Evolutionary conservation across 2,113 vertebrate species (phyloP), one percentile per base, ranked within the genome.

Genomic region (Macquaria ambigua): DNA sequence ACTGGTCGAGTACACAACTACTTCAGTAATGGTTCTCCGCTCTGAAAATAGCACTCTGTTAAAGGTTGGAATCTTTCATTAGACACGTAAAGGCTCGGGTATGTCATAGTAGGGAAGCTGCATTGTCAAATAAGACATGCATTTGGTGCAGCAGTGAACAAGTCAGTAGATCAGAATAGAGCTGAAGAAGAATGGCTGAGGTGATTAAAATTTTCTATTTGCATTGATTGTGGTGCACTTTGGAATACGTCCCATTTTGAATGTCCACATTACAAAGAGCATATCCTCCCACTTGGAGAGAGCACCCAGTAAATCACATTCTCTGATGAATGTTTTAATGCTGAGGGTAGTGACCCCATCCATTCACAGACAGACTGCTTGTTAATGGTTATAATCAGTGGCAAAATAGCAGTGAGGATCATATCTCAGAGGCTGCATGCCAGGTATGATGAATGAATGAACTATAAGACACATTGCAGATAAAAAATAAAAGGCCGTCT

Each of bases 311-410:
- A 63, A 82, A 89, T 84, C 73, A 62, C 9, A 62, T 74, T 74
- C 34, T 16, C 77, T 82, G 84, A 82, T 90, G 80, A 80, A 77
- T 74, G 66, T 67, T 74, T 87, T 81, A 82, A 86, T 52, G 53
- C 63, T 5, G 66, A 83, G 55, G 68, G 63, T 73, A 39, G 55
- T 53, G 82, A 90, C 76, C 83, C 58, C 75, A 52, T 89, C 58
- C 77, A 71, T 89, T 77, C 52, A 43, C 56, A 58, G 48, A 72
- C 72, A 77, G 78, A 68, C 43, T 55, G 77, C 63, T 72, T 69
- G 63, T 80, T 68, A 91, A 82, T 86, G 80, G 84, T 77, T 46
- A 79, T 71, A 85, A 83, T 84, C 56, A 74, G 71, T 34, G 39
- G 67, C 50, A 77, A 80, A 67, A 71, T 41, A 63, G 73, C 50